Percentiles rank a stretch among this genome's conserved stretches.
phyloP scores from a whole-genome alignment of 2,113 vertebrate species.

The Herpailurus yagouaroundi region DNA sequence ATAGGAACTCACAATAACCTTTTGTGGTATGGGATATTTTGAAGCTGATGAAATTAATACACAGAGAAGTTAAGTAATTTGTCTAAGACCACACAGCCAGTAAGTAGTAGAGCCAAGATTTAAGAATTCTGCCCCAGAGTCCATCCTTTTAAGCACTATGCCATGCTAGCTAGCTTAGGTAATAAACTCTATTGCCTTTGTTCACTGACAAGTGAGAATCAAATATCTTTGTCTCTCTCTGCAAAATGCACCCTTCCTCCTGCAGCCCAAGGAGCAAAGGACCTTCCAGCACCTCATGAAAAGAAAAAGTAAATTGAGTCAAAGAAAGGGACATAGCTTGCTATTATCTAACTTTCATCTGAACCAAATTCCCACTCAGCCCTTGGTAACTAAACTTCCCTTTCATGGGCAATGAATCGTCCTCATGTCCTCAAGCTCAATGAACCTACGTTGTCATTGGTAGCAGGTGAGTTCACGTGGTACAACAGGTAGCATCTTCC shows the following conservation, averaged over 20 bases:
- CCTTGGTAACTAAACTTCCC: background rate
- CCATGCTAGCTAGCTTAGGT: background rate
- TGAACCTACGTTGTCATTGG: background rate
- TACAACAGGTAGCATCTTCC: fast-evolving
- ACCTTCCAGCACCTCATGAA: background rate
- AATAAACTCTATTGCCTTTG: background rate
- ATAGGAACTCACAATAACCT: background rate
- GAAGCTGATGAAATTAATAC: background rate
- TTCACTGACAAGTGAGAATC: background rate
- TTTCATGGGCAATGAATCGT: background rate
- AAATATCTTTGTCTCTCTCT: background rate
- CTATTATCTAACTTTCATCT: background rate
- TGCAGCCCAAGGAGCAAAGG: background rate
- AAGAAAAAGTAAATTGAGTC: background rate
- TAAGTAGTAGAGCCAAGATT: background rate
- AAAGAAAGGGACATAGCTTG: background rate
- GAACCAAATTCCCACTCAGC: background rate
- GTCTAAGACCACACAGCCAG: background rate
- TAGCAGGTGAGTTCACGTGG: background rate
- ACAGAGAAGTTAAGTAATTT: background rate
- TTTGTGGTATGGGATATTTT: background rate
- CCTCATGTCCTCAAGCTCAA: background rate
- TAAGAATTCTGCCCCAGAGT: background rate
- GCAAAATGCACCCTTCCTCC: background rate
- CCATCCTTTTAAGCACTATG: background rate